These are phyloP conservation scores for Cantharis rufa DNA, from an alignment of 2,888 invertebrate genomes.

Conservation along the genomic window DNA sequence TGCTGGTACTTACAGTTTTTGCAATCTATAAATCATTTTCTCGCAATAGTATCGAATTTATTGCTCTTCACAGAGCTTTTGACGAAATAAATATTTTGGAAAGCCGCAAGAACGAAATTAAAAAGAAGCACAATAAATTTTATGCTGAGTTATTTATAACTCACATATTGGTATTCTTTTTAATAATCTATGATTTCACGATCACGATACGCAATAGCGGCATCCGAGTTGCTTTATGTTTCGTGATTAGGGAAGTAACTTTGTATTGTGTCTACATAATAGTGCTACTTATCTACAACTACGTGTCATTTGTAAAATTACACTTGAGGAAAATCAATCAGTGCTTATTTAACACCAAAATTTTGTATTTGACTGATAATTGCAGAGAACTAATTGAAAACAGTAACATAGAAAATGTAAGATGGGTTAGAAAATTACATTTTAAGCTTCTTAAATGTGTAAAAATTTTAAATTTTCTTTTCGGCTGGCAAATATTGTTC, in stretches of 20 bases:
- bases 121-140: not conserved
- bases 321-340: not conserved
- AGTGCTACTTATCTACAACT: constrained; percentile 4
- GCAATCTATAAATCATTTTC: not conserved
- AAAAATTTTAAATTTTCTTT: not conserved
- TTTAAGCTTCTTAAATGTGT: not conserved
- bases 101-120: not conserved
- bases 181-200: not conserved
- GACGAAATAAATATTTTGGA: not conserved
- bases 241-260: not conserved
- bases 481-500: not conserved
- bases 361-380: not conserved
- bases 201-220: not conserved
- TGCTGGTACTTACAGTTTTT: not conserved
- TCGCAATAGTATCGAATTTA: not conserved
- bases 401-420: not conserved
- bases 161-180: not conserved
- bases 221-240: not conserved
- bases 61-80: not conserved
- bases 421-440: not conserved
- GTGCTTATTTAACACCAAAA: not conserved
- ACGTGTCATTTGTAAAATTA: not conserved
- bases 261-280: not conserved
- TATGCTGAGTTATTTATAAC: not conserved
- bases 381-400: not conserved